These are phyloP conservation scores for Tiliacea citrago DNA, from an alignment of 2,888 invertebrate genomes.

Conservation along the genomic window DNA sequence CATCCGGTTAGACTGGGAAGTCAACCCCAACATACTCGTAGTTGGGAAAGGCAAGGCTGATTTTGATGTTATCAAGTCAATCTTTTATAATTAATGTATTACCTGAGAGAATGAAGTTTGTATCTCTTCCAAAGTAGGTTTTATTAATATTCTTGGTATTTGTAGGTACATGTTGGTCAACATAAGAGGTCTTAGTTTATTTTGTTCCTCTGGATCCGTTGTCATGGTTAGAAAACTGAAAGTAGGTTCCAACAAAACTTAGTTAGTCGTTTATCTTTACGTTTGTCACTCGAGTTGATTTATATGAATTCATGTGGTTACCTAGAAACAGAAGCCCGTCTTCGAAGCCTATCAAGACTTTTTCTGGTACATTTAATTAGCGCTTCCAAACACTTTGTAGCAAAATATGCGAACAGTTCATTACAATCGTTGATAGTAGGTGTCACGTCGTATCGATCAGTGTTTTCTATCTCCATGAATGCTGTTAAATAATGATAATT, in stretches of 20 bases:
- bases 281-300: background rate
- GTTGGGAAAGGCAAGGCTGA: no score
- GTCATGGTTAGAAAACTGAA: conserved; percentile 88
- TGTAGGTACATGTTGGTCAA: conserved; percentile 91
- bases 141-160: conserved; percentile 92
- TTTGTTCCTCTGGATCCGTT: conserved; percentile 85
- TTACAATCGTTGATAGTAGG: conserved; percentile 94
- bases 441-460: conserved; percentile 90
- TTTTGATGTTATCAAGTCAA: no score
- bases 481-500: conserved; percentile 78
- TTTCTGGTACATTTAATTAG: conserved; percentile 94
- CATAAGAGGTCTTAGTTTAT: conserved; percentile 90
- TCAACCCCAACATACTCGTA: no score
- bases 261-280: background rate
- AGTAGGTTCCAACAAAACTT: background rate
- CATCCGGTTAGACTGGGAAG: no score
- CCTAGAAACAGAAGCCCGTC: conserved; percentile 90
- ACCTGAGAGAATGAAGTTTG: conserved; percentile 92
- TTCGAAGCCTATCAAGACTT: conserved; percentile 93
- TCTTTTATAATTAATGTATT: background rate
- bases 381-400: conserved; percentile 93
- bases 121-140: conserved; percentile 93
- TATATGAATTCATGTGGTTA: conserved; percentile 40
- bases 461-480: conserved; percentile 92
- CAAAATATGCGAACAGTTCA: conserved; percentile 95